Conservation (phyloP, 2,888 invertebrate genomes). For the Andrena haemorrhoa region DNA sequence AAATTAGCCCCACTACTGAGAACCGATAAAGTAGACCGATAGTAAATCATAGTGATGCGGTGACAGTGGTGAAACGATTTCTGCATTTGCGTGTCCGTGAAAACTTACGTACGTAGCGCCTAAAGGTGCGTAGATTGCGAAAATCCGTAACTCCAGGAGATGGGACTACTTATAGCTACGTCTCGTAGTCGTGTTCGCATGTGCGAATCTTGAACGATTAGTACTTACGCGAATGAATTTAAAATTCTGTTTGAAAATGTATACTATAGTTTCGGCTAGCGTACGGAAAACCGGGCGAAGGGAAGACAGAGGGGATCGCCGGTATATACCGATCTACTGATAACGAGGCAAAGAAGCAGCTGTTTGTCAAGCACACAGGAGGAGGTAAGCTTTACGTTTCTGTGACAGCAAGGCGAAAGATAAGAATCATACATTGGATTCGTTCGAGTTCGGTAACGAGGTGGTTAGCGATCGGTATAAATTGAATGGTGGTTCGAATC, state of each 20-base stretch:
- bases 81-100: neutral
- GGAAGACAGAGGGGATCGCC: neutral
- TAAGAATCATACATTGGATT: conserved; percentile 46
- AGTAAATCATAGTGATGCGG: conserved; percentile 57
- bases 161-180: neutral
- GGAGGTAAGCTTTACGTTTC: neutral
- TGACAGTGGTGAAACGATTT: conserved; percentile 15
- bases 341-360: conserved; percentile 9
- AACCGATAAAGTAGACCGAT: conserved; percentile 10
- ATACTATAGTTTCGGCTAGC: neutral
- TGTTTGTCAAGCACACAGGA: conserved; percentile 58
- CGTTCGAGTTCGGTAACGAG: conserved; percentile 21
- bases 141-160: neutral
- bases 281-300: neutral
- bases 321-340: conserved; percentile 23
- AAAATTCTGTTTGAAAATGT: too few species aligned
- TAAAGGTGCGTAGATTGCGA: neutral
- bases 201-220: neutral
- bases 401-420: conserved; percentile 36
- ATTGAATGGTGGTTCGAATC: conserved; percentile 65
- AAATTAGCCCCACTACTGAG: conserved; percentile 35
- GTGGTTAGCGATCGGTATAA: conserved; percentile 71
- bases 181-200: neutral
- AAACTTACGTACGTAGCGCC: neutral
- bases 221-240: too few species aligned